phyloP scores from a whole-genome alignment of 2,888 invertebrate species.

The Idaea aversata region DNA sequence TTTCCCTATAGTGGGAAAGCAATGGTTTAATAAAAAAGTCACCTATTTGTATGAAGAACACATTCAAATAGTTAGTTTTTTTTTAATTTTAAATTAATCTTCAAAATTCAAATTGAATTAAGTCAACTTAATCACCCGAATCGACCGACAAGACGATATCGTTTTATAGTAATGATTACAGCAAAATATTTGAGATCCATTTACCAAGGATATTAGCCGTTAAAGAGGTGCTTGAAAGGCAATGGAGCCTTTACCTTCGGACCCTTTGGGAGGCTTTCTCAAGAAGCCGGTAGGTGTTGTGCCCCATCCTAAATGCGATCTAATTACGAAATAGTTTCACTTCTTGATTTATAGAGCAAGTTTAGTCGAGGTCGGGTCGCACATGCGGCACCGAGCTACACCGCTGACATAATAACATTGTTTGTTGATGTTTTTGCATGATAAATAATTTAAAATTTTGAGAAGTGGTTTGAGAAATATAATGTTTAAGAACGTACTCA shows the following conservation, averaged over 20 bases:
- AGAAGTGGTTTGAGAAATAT: background rate
- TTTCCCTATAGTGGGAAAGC: too few relatives aligned
- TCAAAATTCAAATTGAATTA: constrained; percentile 11
- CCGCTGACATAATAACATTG: constrained; percentile 69
- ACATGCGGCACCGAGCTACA: constrained; percentile 60
- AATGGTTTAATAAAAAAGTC: too few relatives aligned
- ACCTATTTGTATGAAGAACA: background rate
- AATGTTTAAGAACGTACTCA: background rate
- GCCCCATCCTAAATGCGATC: constrained; percentile 78
- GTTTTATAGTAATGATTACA: constrained; percentile 62
- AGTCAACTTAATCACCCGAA: background rate
- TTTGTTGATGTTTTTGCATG: constrained; percentile 5
- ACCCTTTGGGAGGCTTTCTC: constrained; percentile 72
- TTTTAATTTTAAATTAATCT: background rate
- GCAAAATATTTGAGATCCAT: constrained; percentile 76
- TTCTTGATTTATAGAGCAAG: constrained; percentile 81
- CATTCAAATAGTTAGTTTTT: background rate
- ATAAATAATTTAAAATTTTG: background rate
- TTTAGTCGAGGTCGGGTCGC: constrained; percentile 60
- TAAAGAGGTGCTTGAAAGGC: constrained; percentile 78
- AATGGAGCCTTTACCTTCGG: constrained; percentile 69
- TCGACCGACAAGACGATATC: constrained; percentile 59
- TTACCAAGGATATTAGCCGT: constrained; percentile 77
- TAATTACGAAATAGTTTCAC: constrained; percentile 81
- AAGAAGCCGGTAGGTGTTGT: constrained; percentile 75